Base-by-base conservation (phyloP, 53 echinoderm and acorn worm genomes). In the Patiria pectinifera region DNA sequence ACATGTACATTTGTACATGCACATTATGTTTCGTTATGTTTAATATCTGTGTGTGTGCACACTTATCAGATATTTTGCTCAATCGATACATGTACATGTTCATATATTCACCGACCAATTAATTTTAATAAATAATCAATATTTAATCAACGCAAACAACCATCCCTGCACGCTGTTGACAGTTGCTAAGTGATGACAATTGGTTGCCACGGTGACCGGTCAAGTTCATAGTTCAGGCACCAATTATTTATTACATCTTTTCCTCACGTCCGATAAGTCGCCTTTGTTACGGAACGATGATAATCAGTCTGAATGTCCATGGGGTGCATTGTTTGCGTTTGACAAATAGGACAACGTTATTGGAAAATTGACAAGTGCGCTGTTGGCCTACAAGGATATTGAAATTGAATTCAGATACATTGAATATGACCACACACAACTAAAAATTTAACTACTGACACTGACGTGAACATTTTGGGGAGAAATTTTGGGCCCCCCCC, bases 101-200 rank as follows among this genome's bases (percentile, higher is more conserved):
- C 35, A 35, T 35, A 35, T 35, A 35, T 35, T 35, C 35, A 35
- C 35, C 83, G 25, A 24, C 76, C 87, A 59, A 60, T 76, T 26
- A 75, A 87, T 86, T 48, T 48, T 2, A 58, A 58, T 18, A 4
- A 43, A 45, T 71, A 71, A 85, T 48, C 59, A 8, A 22, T 18
- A 46, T 58, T 11, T 35, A 35, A 35, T 35, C 35, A 35, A 35
- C 35, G 35, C 35, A 2, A 6, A 45, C 88, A 60, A 88, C 88
- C 88, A 71, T 44, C 72, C 48, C 72, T 86, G 71, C 48, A 60
- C 60, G 61, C 43, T 78, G 78, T 77, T 88, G 60, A 60, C 9
- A 61, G 88, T 88, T 88, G 88, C 88, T 78, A 25, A 59, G 78
- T 22, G 88, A 88, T 78, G 88, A 26, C 43, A 88, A 24, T 60